These are phyloP conservation scores for Pseudoips prasinana DNA, from an alignment of 2,888 invertebrate genomes.

Conservation along the genomic window DNA sequence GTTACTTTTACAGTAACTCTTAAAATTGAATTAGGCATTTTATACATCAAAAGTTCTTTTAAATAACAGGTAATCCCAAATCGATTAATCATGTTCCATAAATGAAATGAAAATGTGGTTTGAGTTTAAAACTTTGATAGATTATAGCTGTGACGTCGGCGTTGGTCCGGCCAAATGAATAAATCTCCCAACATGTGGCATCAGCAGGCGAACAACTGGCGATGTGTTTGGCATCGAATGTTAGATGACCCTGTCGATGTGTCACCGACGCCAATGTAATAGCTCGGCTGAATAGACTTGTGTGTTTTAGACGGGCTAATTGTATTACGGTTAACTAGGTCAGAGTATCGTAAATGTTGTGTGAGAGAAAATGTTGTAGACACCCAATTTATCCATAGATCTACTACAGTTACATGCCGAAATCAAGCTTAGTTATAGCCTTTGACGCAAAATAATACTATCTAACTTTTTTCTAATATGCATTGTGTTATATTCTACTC, in stretches of 20 bases:
- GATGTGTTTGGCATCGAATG: conserved; percentile 55
- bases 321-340: conserved; percentile 19
- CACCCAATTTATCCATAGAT: no score
- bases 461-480: no score
- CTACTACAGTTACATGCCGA: no score
- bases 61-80: no score
- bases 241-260: conserved; percentile 45
- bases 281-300: conserved; percentile 21
- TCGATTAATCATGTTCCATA: conserved; percentile 7
- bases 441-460: no score
- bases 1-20: no score
- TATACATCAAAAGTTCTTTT: no score
- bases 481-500: no score
- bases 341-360: conserved; percentile 21
- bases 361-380: no score
- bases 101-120: conserved; percentile 26
- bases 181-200: conserved; percentile 51
- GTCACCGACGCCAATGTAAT: conserved; percentile 20
- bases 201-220: conserved; percentile 48
- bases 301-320: conserved; percentile 27
- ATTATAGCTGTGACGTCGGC: conserved; percentile 33
- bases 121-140: conserved; percentile 33
- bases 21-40: no score
- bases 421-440: no score
- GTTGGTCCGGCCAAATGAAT: conserved; percentile 46